Evolutionary conservation across 2,797 vertebrate species (phyloP).

Genomic region (Syngnathus rostellatus): DNA sequence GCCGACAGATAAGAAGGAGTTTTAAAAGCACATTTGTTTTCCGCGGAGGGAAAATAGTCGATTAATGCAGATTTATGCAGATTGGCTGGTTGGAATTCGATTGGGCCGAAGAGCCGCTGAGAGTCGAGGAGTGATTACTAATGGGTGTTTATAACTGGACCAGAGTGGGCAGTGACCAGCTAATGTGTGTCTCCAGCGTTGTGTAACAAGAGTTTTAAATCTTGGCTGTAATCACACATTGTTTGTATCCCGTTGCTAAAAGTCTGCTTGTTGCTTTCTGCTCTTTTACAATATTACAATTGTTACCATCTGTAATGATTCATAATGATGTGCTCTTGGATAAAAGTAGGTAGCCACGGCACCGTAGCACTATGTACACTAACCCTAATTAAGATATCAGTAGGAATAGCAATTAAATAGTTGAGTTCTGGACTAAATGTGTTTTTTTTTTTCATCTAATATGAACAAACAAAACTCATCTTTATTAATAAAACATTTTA

Average conservation of each 20-base stretch:
- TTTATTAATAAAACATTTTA: background rate
- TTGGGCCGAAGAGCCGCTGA: slow-evolving; percentile 50
- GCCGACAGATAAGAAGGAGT: slow-evolving; percentile 23
- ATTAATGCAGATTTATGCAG: slow-evolving; percentile 62
- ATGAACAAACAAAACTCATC: background rate
- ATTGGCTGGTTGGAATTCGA: slow-evolving; percentile 52
- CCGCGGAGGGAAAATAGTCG: slow-evolving; percentile 31
- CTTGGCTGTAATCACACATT: slow-evolving; percentile 17
- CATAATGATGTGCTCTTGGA: background rate
- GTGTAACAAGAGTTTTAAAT: slow-evolving; percentile 38
- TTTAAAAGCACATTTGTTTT: slow-evolving; percentile 53
- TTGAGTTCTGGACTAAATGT: background rate
- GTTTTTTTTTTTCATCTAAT: background rate
- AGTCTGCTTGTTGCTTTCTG: slow-evolving; percentile 21
- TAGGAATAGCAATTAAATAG: background rate
- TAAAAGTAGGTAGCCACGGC: slow-evolving; percentile 8
- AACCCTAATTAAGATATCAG: background rate
- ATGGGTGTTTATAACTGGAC: slow-evolving; percentile 46
- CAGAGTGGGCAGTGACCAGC: slow-evolving; percentile 25
- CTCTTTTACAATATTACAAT: slow-evolving; percentile 29
- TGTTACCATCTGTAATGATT: slow-evolving; percentile 2
- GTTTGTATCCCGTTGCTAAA: slow-evolving; percentile 22
- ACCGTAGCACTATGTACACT: background rate
- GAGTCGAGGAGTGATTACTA: slow-evolving; percentile 56
- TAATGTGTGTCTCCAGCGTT: slow-evolving; percentile 14